Percentiles rank a stretch among this genome's conserved stretches.
phyloP scores from a whole-genome alignment of 1,140 invertebrate species.

The Ostrea denselamellosa region DNA sequence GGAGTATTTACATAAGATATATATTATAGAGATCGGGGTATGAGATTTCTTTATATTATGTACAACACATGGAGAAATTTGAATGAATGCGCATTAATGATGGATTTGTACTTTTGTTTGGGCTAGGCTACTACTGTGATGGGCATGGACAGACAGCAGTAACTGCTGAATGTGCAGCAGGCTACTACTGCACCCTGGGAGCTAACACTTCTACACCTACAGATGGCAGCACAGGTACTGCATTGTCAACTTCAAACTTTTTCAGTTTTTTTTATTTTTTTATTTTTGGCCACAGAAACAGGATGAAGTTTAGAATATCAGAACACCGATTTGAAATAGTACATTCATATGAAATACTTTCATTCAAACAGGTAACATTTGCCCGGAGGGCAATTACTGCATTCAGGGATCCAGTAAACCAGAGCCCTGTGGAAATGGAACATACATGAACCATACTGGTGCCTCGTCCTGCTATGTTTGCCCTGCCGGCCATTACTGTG shows the following conservation, averaged over 20 bases:
- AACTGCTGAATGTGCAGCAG: slow-evolving; percentile 69
- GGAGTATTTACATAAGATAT: too few species aligned
- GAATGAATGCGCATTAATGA: too few species aligned
- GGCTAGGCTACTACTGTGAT: slow-evolving; percentile 72
- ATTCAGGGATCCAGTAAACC: slow-evolving; percentile 63
- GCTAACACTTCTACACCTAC: slow-evolving; percentile 70
- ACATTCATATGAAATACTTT: neutral
- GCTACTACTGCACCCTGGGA: slow-evolving; percentile 72
- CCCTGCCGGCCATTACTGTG: slow-evolving; percentile 72
- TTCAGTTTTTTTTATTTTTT: neutral
- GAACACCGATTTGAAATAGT: too few species aligned
- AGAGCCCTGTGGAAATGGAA: slow-evolving; percentile 70
- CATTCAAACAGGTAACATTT: slow-evolving; percentile 69
- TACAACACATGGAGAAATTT: too few species aligned
- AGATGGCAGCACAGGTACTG: slow-evolving; percentile 68
- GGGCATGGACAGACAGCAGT: slow-evolving; percentile 63
- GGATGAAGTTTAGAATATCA: too few species aligned
- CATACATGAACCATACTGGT: slow-evolving; percentile 75
- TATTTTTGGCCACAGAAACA: neutral
- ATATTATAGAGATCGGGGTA: too few species aligned
- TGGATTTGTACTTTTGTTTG: slow-evolving; percentile 21
- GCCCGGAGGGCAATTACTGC: slow-evolving; percentile 72
- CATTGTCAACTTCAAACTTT: neutral
- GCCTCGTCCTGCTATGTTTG: slow-evolving; percentile 70
- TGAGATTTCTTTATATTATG: too few species aligned